Conservation (phyloP, 2,113 vertebrate species). For the Hydrolagus affinis region DNA sequence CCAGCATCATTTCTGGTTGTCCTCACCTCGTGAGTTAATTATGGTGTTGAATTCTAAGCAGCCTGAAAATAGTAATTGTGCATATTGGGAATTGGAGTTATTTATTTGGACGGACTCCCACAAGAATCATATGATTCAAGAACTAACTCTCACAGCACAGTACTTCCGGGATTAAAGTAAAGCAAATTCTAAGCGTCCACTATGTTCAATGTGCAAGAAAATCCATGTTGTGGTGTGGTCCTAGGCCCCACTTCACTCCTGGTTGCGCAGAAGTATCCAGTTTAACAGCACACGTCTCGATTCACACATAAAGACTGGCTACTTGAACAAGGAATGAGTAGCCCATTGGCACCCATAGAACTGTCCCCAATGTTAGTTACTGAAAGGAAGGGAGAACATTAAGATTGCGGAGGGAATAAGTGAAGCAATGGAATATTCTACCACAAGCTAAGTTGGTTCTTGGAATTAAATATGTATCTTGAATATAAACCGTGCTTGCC, state of each 20-base stretch:
- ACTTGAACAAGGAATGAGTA: no score
- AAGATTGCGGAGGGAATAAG: no score
- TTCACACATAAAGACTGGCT: no score
- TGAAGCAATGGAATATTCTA: no score
- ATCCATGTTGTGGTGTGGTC: no score
- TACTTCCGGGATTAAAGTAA: background rate
- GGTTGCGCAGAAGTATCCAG: background rate
- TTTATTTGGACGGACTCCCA: background rate
- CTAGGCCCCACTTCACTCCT: background rate
- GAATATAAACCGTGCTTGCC: no score
- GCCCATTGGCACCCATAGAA: no score
- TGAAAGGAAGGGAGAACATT: no score
- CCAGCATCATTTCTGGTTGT: background rate
- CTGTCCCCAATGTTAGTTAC: no score
- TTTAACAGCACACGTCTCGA: no score
- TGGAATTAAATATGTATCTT: no score
- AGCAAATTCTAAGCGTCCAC: background rate
- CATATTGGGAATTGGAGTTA: constrained; percentile 28
- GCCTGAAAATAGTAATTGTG: constrained; percentile 13
- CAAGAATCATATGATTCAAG: background rate
- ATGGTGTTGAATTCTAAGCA: background rate
- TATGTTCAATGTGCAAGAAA: background rate
- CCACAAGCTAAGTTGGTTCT: no score
- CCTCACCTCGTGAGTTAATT: constrained; percentile 10
- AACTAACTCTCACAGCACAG: background rate